Evolutionary conservation across 2,113 vertebrate species (phyloP), one percentile per base, ranked within the genome.

Genomic region (Zosterops pallidus): DNA sequence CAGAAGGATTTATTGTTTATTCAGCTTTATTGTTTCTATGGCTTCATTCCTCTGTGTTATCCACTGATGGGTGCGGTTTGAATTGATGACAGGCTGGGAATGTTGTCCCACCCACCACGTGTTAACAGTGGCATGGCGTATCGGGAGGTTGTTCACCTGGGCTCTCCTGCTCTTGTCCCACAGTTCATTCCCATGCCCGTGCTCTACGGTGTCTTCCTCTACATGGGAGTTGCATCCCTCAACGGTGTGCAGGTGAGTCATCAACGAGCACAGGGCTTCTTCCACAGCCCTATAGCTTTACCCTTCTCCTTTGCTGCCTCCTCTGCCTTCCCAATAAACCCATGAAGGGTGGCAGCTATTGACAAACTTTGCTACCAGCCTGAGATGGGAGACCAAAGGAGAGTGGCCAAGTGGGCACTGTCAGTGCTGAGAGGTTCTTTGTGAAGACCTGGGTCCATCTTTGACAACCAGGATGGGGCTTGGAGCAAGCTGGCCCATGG

Each of bases 151-250:
- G 67, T 57, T 92, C 56, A 80, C 39, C 20, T 17, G 3, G 25
- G 59, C 49, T 42, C 56, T 86, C 28, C 56, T 86, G 42, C 72
- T 89, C 69, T 94, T 86, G 56, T 60, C 39, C 49, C 13, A 0
- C 94, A 98, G 98, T 98, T 98, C 95, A 98, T 98, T 69, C 98
- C 98, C 46, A 98, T 98, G 98, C 98, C 98, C 12, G 98, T 98
- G 29, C 98, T 98, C 35, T 98, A 98, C 1, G 98, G 98, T 0
- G 98, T 98, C 81, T 98, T 98, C 96, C 98, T 98, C 21, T 98
- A 98, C 68, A 98, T 98, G 98, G 98, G 98, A 0, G 98, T 98
- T 3, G 98, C 98, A 1, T 98, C 98, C 5, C 98, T 98, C 55
- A 98, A 98, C 0, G 98, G 98, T 1, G 98, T 98, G 64, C 98